Base-by-base conservation (phyloP, 30 jellyfish, hydroid and myxozoan species). In the Turritopsis rubra region DNA sequence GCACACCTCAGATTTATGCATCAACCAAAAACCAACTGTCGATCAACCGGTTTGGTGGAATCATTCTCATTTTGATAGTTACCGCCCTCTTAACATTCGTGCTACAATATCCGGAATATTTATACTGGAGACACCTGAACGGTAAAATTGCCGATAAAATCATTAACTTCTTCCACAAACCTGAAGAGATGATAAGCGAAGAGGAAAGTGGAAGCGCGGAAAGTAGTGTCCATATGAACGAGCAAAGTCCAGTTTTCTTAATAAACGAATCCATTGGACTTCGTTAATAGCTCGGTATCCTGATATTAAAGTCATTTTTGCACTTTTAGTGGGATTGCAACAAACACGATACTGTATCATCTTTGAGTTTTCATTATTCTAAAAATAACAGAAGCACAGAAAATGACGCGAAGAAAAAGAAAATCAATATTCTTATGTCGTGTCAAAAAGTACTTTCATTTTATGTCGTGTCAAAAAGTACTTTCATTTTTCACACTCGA, bases 41-140 rank as follows among this genome's bases (percentile, higher is more conserved):
- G 21, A 74, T 74, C 41, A 74, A 84, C 29, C 66, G 66, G 19
- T 84, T 84, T 65, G 83, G 90, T 24, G 90, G 90, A 19, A 29
- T 84, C 25, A 52, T 73, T 20, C 31, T 84, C 25, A 84, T 84
- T 31, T 13, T 84, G 79, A 52, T 75, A 16, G 31, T 81, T 20
- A 76, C 90, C 18, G 28, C 81, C n/a, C 65, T n/a, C 16, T 16
- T 73, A 23, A 21, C 82, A 16, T 74, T 74, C 27, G 27, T 30
- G 60, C 9, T 74, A 0, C 82, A n/a, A 41, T 74, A 23, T 29
- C 82, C 82, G 9, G 82, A 74, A 74, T 29, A 74, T 74, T 19
- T 68, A 7, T 68, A 68, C 30, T 68, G 31, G 28, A 9, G 30
- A 7, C 19, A 68, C 19, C 77, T 68, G 17, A 22, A 68, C 28